These are phyloP conservation scores for Heliconius ismenius DNA, from an alignment of 2,888 invertebrate genomes.

Conservation along the genomic window DNA sequence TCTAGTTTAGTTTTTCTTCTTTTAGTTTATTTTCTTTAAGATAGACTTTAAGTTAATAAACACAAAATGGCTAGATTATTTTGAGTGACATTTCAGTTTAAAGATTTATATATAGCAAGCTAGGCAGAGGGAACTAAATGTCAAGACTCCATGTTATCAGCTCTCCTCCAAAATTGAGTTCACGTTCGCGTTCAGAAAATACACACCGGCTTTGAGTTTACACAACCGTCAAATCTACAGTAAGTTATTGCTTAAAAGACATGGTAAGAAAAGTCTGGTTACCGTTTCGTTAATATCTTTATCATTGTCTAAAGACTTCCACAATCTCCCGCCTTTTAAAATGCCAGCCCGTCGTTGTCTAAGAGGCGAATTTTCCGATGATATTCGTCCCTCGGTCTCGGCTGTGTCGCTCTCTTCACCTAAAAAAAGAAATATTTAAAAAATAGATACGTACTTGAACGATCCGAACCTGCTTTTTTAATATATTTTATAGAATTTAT, in stretches of 20 bases:
- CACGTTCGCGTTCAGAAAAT: no score
- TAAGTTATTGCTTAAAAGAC: neutral
- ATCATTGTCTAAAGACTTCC: conserved; percentile 83
- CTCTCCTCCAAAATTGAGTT: neutral
- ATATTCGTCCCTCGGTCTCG: conserved; percentile 65
- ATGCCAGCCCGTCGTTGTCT: conserved; percentile 86
- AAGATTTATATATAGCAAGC: neutral
- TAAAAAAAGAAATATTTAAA: conserved; percentile 37
- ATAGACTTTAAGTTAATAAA: neutral
- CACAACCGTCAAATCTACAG: neutral
- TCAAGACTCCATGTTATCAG: neutral
- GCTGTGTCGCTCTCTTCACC: conserved; percentile 74
- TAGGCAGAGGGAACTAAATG: neutral
- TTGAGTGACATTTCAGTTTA: neutral
- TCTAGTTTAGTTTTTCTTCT: no score
- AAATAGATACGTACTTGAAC: neutral
- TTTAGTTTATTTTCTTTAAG: neutral
- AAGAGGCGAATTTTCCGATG: conserved; percentile 80
- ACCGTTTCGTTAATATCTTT: conserved; percentile 80
- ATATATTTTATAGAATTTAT: neutral
- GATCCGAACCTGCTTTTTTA: neutral
- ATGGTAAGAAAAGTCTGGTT: conserved; percentile 26
- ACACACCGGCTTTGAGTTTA: no score
- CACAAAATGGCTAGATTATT: neutral
- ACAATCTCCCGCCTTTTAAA: conserved; percentile 88